Evolutionary conservation across 2,888 invertebrate genomes (phyloP).

Genomic region (Lacanobia wlatinum): DNA sequence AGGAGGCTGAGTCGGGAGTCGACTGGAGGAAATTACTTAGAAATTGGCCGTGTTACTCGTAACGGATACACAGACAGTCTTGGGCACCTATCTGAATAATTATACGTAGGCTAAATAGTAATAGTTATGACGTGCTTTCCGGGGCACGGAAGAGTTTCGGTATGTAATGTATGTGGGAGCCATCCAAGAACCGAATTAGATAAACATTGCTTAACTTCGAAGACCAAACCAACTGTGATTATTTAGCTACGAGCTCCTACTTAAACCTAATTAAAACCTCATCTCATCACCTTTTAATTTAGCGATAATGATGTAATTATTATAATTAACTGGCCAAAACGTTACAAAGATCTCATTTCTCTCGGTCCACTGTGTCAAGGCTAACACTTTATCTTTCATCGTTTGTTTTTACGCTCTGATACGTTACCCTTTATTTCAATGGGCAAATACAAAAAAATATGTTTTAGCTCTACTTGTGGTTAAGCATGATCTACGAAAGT

Average conservation of each 20-base stretch:
- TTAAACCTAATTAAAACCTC: not conserved
- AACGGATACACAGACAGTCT: too few relatives aligned
- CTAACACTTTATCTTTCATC: constrained; percentile 64
- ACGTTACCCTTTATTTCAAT: constrained; percentile 61
- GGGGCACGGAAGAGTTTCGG: too few relatives aligned
- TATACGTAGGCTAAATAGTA: too few relatives aligned
- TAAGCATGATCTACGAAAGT: not conserved
- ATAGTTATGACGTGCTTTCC: too few relatives aligned
- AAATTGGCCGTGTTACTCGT: not conserved
- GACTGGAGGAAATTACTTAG: not conserved
- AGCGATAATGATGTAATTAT: constrained; percentile 25
- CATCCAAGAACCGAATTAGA: too few relatives aligned
- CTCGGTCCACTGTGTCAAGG: constrained; percentile 73
- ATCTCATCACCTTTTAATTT: constrained; percentile 11
- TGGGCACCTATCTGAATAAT: too few relatives aligned
- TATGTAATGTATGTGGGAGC: too few relatives aligned
- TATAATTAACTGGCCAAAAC: constrained; percentile 25
- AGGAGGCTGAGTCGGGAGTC: not conserved
- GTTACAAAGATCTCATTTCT: constrained; percentile 42
- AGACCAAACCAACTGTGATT: too few relatives aligned
- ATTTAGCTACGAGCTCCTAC: too few relatives aligned
- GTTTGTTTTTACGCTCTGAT: constrained; percentile 76
- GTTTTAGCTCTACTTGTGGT: not conserved
- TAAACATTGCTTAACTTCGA: too few relatives aligned
- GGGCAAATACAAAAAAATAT: constrained; percentile 10